Conservation (phyloP, 2,797 vertebrate genomes). For the Malacoraja senta region DNA sequence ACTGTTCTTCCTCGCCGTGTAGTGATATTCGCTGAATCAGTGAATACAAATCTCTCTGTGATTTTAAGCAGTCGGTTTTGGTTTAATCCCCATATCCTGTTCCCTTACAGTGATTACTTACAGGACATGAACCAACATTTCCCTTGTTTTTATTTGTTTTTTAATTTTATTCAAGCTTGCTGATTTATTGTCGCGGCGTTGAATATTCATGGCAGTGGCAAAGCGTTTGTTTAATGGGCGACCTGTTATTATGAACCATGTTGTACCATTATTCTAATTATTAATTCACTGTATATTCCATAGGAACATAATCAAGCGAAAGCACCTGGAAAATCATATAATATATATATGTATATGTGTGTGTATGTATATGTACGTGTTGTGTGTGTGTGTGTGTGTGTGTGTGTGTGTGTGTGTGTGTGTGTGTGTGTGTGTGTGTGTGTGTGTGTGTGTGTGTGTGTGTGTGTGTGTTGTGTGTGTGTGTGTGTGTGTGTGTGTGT, state of each 20-base stretch:
- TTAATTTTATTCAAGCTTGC: neutral
- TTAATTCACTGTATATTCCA: neutral
- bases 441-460: no score
- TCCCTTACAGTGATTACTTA: neutral
- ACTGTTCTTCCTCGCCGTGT: neutral
- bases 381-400: no score
- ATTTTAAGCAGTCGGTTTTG: neutral
- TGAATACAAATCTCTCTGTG: neutral
- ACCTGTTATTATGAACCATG: neutral
- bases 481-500: no score
- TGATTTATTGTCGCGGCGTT: neutral
- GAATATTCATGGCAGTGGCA: neutral
- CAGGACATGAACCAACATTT: neutral
- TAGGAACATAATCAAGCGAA: neutral
- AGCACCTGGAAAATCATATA: neutral
- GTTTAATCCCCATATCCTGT: neutral
- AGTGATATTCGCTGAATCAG: neutral
- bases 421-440: no score
- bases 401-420: no score
- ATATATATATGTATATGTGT: no score
- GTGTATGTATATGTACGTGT: no score
- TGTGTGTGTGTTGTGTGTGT: no score
- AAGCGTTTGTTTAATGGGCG: neutral
- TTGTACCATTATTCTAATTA: neutral
- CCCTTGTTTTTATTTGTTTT: neutral